Conservation (phyloP, 2,888 invertebrate species). For the Tipula vernalis region DNA sequence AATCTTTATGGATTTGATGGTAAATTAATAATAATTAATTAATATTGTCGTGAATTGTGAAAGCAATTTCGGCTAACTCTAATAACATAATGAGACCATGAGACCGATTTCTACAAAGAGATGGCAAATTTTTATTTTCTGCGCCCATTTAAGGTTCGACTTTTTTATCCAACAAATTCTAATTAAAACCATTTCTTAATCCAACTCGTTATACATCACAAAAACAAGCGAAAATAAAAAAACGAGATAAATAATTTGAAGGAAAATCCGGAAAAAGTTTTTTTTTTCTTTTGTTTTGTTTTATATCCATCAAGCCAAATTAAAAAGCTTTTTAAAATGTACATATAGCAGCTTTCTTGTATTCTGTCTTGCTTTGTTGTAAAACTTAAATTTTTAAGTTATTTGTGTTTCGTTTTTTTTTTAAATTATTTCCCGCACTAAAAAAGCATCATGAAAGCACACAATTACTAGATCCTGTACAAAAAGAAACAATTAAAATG, state of each 20-base stretch:
- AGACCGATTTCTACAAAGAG: no score
- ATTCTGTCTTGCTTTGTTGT: background rate
- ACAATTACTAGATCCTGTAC: background rate
- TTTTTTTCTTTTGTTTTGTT: background rate
- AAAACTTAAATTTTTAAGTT: background rate
- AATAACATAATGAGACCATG: no score
- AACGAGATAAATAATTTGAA: background rate
- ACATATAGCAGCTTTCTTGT: background rate
- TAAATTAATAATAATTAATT: no score
- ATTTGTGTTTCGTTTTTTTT: background rate
- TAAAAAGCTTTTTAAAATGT: background rate
- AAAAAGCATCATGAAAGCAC: background rate
- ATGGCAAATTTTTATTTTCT: no score
- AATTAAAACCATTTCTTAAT: background rate
- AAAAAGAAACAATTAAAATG: background rate
- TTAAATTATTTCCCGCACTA: background rate
- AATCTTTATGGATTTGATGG: no score
- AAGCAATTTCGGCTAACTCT: no score
- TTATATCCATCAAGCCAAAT: background rate
- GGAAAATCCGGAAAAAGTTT: background rate
- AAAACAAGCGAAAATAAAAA: background rate
- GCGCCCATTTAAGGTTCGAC: background rate
- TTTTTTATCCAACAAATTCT: background rate
- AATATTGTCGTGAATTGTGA: no score
- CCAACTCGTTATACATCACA: background rate